phyloP scores from a whole-genome alignment of 2,113 vertebrate species.

The Sterrhoptilus dennistouni region DNA sequence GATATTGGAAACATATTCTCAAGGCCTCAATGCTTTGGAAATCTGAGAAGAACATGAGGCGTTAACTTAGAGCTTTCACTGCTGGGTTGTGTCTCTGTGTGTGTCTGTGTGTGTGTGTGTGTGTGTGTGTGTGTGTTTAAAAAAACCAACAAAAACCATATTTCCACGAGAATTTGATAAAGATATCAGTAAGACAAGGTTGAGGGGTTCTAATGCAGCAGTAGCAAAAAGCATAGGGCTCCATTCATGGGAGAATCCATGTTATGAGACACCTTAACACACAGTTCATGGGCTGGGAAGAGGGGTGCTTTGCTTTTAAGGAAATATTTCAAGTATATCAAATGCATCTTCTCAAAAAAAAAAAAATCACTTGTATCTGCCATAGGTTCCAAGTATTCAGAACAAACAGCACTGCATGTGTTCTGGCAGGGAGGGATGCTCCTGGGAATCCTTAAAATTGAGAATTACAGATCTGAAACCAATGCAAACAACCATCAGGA shows the following conservation, averaged over 20 bases:
- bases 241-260: neutral
- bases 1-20: slow-evolving; percentile 97
- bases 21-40: slow-evolving; percentile 75
- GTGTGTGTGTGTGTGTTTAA: neutral
- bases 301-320: neutral
- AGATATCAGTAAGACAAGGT: slow-evolving; percentile 54
- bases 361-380: neutral
- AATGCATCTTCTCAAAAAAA: neutral
- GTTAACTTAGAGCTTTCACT: slow-evolving; percentile 74
- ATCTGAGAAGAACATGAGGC: slow-evolving; percentile 73
- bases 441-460: neutral
- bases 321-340: neutral
- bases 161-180: slow-evolving; percentile 71
- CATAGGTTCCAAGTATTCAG: neutral
- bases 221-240: neutral
- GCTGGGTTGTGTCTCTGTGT: slow-evolving; percentile 2
- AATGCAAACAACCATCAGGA: neutral
- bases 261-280: neutral
- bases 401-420: neutral
- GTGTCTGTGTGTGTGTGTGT: neutral
- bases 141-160: neutral
- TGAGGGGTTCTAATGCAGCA: neutral
- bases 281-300: neutral
- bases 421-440: neutral
- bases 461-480: neutral